Percentiles rank a stretch among this genome's conserved stretches.
phyloP scores from a whole-genome alignment of 2,797 vertebrate species.

The Thunnus albacares region DNA sequence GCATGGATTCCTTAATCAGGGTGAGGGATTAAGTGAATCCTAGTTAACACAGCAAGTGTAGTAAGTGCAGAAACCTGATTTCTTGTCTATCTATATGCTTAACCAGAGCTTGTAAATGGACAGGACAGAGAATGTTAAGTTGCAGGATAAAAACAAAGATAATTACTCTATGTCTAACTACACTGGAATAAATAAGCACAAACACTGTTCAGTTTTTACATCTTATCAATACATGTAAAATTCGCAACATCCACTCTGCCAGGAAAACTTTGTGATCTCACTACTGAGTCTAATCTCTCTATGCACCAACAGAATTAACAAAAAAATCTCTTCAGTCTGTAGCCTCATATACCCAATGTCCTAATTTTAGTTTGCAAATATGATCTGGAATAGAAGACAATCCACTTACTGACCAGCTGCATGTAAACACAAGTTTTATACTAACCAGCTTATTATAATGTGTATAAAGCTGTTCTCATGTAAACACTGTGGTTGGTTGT shows the following conservation, averaged over 20 bases:
- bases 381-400: not conserved
- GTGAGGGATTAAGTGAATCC: slow-evolving; percentile 8
- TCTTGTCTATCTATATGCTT: not conserved
- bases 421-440: not conserved
- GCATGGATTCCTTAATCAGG: not conserved
- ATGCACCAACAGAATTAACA: not conserved
- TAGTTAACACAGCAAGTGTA: not conserved
- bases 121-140: not conserved
- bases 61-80: not conserved
- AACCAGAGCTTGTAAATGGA: not conserved
- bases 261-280: not conserved
- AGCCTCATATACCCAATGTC: not conserved
- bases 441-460: not conserved
- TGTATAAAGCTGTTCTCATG: not conserved
- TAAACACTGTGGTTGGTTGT: not conserved
- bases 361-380: too few relatives aligned
- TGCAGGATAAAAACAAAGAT: not conserved
- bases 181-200: not conserved
- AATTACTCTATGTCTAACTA: not conserved
- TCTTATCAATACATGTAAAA: not conserved
- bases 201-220: not conserved
- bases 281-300: not conserved
- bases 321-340: not conserved
- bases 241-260: not conserved
- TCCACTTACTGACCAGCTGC: not conserved